Evolutionary conservation across 2,113 vertebrate species (phyloP), one percentile per base, ranked within the genome.

Genomic region (Nycticorax nycticorax): DNA sequence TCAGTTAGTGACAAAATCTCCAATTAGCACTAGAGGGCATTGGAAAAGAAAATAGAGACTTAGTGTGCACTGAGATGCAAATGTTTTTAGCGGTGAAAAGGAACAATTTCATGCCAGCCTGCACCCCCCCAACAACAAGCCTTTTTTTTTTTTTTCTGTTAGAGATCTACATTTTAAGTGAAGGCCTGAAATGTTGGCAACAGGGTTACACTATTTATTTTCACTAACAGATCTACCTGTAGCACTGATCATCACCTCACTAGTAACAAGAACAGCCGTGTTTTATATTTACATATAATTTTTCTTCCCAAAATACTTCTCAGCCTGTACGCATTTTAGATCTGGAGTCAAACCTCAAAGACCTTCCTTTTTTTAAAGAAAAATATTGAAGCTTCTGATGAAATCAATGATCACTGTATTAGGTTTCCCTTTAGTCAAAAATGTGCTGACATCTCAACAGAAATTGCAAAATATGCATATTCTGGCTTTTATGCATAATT

Each of bases 11-110:
- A 97, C 81, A 97, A 86, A 95, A 93, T 98, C 90, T 92, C 97
- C 96, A 97, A 59, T 98, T 96, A 98, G 88, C 63, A 85, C 94
- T 95, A 96, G 90, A 95, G 74, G 94, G 83, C 96, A 97, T 68
- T 95, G 91, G 93, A 83, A 95, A 97, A 88, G 33, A 87, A 96
- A 92, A 93, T 88, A 97, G 79, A 97, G 57, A 69, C 64, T 66
- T 91, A 96, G 81, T 88, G 94, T 95, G 48, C 78, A 73, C 91
- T 95, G 89, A 94, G 83, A 85, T 93, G 92, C 93, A 97, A 95
- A 97, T 91, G 85, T 20, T 92, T 91, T 89, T 76, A 85, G 60
- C 67, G 89, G 60, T 84, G 91, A 96, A 97, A 95, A 97, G 78
- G 68, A 60, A 33, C 10, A 63, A 96, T 94, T 94, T 92, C 78